A percentile compares a stretch with the other conserved stretches of the same genome.
Conservation (phyloP, 2,797 vertebrate species). For the Sylvilagus floridanus region DNA sequence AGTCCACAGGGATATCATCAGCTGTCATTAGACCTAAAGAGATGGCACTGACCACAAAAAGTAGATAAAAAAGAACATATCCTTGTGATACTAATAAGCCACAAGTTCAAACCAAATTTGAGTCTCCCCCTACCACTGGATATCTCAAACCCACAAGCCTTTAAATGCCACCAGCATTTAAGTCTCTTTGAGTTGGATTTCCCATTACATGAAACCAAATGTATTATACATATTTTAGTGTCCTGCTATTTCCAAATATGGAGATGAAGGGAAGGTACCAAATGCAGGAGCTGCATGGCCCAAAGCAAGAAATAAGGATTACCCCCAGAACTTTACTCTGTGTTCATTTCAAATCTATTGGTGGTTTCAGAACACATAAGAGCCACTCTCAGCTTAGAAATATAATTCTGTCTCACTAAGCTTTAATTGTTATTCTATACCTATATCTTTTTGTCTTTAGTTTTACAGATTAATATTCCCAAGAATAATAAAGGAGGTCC, state of each 20-base stretch:
- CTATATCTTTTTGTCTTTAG: not conserved
- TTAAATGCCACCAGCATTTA: not conserved
- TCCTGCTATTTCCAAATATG: not conserved
- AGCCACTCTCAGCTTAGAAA: conserved; percentile 23
- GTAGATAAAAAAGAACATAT: not conserved
- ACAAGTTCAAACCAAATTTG: not conserved
- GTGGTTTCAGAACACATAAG: not conserved
- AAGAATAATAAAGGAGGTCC: not conserved
- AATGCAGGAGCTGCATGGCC: not conserved
- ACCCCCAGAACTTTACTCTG: not conserved
- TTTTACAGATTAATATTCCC: conserved; percentile 74
- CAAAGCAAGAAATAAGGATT: not conserved
- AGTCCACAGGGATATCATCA: not conserved
- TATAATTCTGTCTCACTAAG: not conserved
- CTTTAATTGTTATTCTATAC: not conserved
- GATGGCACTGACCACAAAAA: not conserved
- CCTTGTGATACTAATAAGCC: not conserved
- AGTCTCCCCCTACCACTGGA: not conserved
- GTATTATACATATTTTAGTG: conserved; percentile 28
- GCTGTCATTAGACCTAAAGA: not conserved
- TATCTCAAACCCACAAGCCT: not conserved
- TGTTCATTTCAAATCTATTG: accelerated
- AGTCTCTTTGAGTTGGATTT: conserved; percentile 5
- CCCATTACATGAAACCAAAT: conserved; percentile 8
- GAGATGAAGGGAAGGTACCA: not conserved